phyloP scores from a whole-genome alignment of 2,113 vertebrate species.

The Raja brachyura region DNA sequence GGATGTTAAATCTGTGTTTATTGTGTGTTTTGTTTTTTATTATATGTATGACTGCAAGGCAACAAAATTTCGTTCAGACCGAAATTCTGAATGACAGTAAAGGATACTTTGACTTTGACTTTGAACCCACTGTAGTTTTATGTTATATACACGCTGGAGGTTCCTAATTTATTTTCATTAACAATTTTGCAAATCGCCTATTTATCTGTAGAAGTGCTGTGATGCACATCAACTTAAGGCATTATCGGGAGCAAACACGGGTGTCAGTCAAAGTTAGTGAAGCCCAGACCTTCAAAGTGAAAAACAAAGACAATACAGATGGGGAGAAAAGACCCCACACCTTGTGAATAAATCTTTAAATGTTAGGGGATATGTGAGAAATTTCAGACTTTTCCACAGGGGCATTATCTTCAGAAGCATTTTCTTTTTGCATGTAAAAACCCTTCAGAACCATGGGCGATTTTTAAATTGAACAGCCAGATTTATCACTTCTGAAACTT shows the following conservation, averaged over 20 bases:
- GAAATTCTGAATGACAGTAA: too few species aligned
- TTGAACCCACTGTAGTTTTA: not conserved
- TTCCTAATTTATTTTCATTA: not conserved
- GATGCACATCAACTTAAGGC: not conserved
- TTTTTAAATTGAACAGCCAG: too few species aligned
- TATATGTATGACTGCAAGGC: too few species aligned
- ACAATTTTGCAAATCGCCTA: not conserved
- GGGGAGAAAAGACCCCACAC: not conserved
- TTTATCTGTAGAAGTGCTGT: not conserved
- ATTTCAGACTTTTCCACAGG: not conserved
- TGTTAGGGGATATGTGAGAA: not conserved
- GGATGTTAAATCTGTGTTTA: too few species aligned
- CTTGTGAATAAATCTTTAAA: not conserved
- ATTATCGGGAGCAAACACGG: not conserved
- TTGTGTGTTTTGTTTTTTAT: too few species aligned
- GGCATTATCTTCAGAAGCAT: too few species aligned
- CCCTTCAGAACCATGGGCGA: too few species aligned
- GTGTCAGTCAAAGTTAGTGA: not conserved
- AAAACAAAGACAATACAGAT: not conserved
- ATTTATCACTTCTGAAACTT: too few species aligned
- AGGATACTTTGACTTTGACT: too few species aligned
- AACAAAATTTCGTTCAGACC: too few species aligned
- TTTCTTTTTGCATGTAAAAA: too few species aligned
- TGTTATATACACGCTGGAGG: not conserved
- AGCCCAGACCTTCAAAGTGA: not conserved